Conservation (phyloP, 2,797 vertebrate species). For the Vultur gryphus region DNA sequence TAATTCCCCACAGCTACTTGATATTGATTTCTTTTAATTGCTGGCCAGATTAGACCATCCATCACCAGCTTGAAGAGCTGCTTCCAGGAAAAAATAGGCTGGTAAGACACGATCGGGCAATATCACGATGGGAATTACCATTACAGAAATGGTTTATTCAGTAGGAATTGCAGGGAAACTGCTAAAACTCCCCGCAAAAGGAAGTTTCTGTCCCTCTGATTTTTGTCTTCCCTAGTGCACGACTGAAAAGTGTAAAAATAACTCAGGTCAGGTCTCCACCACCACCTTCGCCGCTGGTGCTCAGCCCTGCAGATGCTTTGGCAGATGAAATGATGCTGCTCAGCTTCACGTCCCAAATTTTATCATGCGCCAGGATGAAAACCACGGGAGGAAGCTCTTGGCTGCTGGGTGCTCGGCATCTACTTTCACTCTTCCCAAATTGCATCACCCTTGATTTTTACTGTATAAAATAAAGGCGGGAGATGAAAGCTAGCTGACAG, state of each 20-base stretch:
- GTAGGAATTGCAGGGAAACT: not conserved
- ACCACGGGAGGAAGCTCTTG: not conserved
- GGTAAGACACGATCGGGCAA: rapidly evolving
- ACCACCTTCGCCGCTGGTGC: not conserved
- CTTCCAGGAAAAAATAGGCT: not conserved
- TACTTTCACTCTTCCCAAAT: not conserved
- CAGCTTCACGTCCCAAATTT: not conserved
- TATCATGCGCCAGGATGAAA: rapidly evolving
- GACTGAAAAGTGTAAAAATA: not conserved
- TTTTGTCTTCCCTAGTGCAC: not conserved
- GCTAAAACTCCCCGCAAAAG: rapidly evolving
- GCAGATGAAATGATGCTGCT: not conserved
- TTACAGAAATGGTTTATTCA: not conserved
- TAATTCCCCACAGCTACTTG: not conserved
- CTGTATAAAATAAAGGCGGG: not conserved
- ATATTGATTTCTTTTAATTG: not conserved
- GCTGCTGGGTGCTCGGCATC: not conserved
- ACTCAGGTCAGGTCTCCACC: no score
- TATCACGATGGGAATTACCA: rapidly evolving
- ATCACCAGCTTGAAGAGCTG: not conserved
- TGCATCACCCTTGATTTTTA: not conserved
- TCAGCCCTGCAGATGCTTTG: not conserved
- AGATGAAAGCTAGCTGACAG: not conserved
- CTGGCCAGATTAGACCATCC: not conserved
- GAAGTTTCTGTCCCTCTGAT: not conserved